Evolutionary conservation across 2,113 vertebrate species (phyloP).

Genomic region (Heloderma charlesbogerti): DNA sequence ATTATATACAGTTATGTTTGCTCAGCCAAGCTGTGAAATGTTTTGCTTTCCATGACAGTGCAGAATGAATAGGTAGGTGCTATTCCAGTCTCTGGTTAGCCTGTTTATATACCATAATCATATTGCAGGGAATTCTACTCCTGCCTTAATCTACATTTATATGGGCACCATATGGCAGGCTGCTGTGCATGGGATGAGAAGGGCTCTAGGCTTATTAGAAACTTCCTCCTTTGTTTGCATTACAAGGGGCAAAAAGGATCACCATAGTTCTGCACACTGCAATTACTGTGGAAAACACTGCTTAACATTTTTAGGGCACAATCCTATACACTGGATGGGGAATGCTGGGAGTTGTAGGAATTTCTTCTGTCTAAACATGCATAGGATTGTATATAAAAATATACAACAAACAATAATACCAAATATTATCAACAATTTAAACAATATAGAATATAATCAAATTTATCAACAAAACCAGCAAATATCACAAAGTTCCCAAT

Average conservation of each 20-base stretch:
- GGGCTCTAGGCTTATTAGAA: slow-evolving; percentile 38
- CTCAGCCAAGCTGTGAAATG: not conserved
- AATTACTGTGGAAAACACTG: not conserved
- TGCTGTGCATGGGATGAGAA: slow-evolving; percentile 37
- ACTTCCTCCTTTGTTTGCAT: not conserved
- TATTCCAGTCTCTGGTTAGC: not conserved
- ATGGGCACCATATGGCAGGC: slow-evolving; percentile 37
- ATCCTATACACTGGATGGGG: no score
- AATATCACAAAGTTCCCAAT: no score
- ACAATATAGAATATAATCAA: no score
- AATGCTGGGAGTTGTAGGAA: no score
- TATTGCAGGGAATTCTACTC: slow-evolving; percentile 35
- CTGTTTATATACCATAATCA: slow-evolving; percentile 50
- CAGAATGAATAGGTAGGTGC: not conserved
- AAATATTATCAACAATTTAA: no score
- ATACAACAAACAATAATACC: no score
- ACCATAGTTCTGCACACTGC: not conserved
- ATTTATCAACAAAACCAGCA: no score
- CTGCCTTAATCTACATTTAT: not conserved
- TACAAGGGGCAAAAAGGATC: slow-evolving; percentile 15
- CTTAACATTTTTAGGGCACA: no score
- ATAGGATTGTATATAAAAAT: no score
- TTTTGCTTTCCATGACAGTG: not conserved
- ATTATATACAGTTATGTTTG: no score
- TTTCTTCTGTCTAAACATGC: no score